Evolutionary conservation across 2,113 vertebrate species (phyloP), one percentile per base, ranked within the genome.

Genomic region (Ageneiosus marmoratus): DNA sequence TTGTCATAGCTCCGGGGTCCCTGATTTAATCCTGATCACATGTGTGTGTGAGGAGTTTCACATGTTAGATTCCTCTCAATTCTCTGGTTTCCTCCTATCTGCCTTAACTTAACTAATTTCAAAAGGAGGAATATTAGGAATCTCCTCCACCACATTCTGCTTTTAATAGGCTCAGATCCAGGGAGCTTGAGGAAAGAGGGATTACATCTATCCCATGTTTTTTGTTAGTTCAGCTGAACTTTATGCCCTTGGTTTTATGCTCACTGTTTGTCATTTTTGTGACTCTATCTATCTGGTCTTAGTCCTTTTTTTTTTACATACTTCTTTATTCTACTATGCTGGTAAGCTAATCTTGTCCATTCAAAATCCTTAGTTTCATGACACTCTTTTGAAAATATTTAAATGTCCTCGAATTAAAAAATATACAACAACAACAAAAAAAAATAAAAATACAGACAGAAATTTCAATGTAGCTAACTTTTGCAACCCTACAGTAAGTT

Each of bases 141-240:
- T 16, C 24, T 37, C 32, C 79, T 46, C 24, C 20, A 37, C 22
- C 11, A 15, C 37, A 63, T 67, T 73, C 70, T 65, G 32, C 44
- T 55, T n/a, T 81, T 77, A 67, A 44, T 55, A 70, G 29, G 20
- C 80, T 60, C 55, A 73, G 69, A 65, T 63, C 69, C 62, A 60
- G 55, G 8, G 50, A 76, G 46, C n/a, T 82, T 74, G 44, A 74
- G 44, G 70, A 73, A 84, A 82, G 48, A 53, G 22, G 15, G 32
- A 63, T 79, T 77, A 79, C 55, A 80, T 15, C 9, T 86, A 60
- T 75, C 65, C 50, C 50, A 70, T 62, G 50, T 51, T 46, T 24
- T 83, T 82, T 77, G 34, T 77, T 84, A 80, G 80, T 60, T 75
- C 46, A 44, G 44, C 16, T 84, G 63, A n/a, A 37, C 79, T 76